Evolutionary conservation across 35 echinoderm and acorn worm species (phyloP), one percentile per base, ranked within the genome.

Genomic region (Stichopus chloronotus): DNA sequence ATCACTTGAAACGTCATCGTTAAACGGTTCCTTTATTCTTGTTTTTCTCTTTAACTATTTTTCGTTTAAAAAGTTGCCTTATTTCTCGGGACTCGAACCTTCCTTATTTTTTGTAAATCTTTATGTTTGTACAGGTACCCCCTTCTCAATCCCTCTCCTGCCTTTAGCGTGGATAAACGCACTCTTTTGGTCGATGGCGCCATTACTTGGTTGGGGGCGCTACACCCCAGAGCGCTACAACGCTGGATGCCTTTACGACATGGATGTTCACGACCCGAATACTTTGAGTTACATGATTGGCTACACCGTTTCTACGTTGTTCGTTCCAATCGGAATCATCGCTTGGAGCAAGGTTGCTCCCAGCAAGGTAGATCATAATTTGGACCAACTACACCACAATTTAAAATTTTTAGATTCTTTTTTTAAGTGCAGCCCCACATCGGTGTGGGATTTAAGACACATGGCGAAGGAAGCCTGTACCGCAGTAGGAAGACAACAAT

Each of bases 141-240:
- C 4, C 4, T 16, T 65, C 5, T 65, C 61, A 11, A 4, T 21
- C 88, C 13, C 58, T 59, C 63, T 81, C 13, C 25, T 91, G 20
- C 17, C 79, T 63, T 57, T 69, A 13, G 92, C 94, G 9, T 96
- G 95, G 95, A 74, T 74, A 5, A 94, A 91, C 59, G 95, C 95
- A 20, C 76, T 96, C 60, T 96, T 96, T 72, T 96, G 95, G 95
- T 82, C 93, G 59, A 24, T 59, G n/a, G 91, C 95, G 0, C 95
- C 95, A 11, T 76, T 96, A n/a, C 81, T 96, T 53, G 89, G 90
- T 12, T 94, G 93, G 95, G 93, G 93, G 8, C 95, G 95, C 65
- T 96, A 96, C 58, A 78, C 17, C 55, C 68, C 94, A n/a, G 95
- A 96, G 55, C 89, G 83, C 52, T 94, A 86, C n/a, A 90, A 91